Percentiles rank a stretch among this genome's conserved stretches.
Conservation (phyloP, 2,113 vertebrate genomes). For the Copsychus sechellarum region DNA sequence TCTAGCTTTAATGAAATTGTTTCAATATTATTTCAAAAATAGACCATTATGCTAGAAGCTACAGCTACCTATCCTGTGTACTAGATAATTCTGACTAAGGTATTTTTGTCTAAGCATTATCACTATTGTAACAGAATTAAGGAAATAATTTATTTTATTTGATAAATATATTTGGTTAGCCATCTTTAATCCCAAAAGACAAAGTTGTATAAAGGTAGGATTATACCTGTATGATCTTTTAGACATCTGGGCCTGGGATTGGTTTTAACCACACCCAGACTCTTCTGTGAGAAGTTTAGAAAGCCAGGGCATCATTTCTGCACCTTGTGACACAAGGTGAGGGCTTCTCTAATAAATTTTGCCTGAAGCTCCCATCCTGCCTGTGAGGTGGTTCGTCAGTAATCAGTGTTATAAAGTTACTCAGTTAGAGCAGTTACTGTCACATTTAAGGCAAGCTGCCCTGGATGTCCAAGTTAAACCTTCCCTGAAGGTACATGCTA, state of each 20-base stretch:
- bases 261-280: neutral
- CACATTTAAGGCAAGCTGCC: neutral
- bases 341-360: neutral
- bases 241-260: neutral
- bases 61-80: neutral
- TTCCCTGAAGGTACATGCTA: neutral
- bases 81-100: neutral
- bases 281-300: neutral
- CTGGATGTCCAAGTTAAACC: neutral
- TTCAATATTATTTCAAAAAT: neutral
- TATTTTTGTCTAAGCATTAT: neutral
- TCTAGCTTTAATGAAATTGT: neutral
- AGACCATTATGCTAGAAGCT: neutral
- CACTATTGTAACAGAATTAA: neutral
- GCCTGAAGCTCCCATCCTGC: neutral
- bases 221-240: neutral
- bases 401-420: neutral
- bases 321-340: neutral
- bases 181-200: neutral
- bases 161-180: neutral
- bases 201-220: neutral
- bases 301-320: neutral
- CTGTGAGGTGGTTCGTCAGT: neutral
- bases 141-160: neutral
- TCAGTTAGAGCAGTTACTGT: neutral